Evolutionary conservation across 2,113 vertebrate species (phyloP), one percentile per base, ranked within the genome.

Genomic region (Merops nubicus): DNA sequence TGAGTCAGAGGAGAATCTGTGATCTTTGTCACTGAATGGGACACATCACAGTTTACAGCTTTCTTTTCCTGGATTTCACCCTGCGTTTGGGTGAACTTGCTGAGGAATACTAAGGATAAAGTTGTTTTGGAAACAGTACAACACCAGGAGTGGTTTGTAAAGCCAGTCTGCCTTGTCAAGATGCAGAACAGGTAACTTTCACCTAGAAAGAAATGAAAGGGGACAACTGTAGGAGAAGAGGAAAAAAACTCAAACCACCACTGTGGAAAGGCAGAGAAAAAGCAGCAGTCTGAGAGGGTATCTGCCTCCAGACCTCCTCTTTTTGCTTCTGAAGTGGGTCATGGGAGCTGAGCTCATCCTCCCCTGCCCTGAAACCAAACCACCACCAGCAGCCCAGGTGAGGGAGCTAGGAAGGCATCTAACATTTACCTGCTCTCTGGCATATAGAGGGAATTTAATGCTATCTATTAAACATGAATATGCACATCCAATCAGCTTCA

Each of bases 1-100:
- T 94, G 94, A 97, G 84, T 96, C 89, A 93, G 89, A 91, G 91
- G 76, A 84, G 77, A 86, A 79, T 63, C 38, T 89, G 67, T 93
- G 91, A 95, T 94, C 95, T 93, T 92, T 95, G 96, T 93, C 88
- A 96, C 81, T 64, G 65, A 59, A 92, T 28, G 59, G 93, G 42
- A 87, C 7, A 23, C 67, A 19, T 89, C 51, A 50, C 68, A 38
- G 43, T 79, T 89, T 94, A 91, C 65, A 96, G 90, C 56, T 77
- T 91, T 80, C 73, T 62, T 29, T 51, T 88, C 43, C n/a, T 10
- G 2, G 38, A 54, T 68, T 85, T 85, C 65, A 85, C 38, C 26
- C 15, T 54, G 40, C 20, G 6, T 79, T 89, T 23, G 25, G 48
- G 54, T 31, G 89, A 89, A 36, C 62, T 48, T 64, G 54, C 74